Percentiles rank a stretch among this genome's conserved stretches.
Evolutionary conservation across 2,888 invertebrate genomes (phyloP).

Genomic region (Pseudoips prasinana): DNA sequence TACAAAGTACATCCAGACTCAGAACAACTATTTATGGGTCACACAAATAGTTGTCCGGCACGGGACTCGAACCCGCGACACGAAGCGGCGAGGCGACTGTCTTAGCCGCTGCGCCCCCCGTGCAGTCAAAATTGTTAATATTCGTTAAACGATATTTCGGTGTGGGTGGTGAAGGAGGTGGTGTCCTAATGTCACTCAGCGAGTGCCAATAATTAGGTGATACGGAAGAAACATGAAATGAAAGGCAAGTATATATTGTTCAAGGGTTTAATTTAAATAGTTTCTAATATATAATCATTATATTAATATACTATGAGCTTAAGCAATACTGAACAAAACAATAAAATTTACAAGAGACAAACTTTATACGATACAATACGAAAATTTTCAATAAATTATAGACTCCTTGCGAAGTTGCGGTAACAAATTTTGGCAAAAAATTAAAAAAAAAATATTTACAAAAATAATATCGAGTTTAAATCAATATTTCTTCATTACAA

Average conservation of each 20-base stretch:
- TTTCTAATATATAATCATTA: constrained; percentile 62
- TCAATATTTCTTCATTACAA: constrained; percentile 14
- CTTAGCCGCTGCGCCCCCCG: too few relatives aligned
- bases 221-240: too few relatives aligned
- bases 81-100: too few relatives aligned
- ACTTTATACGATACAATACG: constrained; percentile 49
- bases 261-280: constrained; percentile 65
- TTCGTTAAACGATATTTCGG: too few relatives aligned
- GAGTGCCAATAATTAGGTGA: too few relatives aligned
- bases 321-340: constrained; percentile 78
- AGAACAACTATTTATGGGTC: too few relatives aligned
- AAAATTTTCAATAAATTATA: constrained; percentile 49
- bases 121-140: too few relatives aligned
- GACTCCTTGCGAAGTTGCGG: constrained; percentile 37
- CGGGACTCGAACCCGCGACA: too few relatives aligned
- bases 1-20: too few relatives aligned
- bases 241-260: constrained; percentile 21
- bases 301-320: constrained; percentile 73
- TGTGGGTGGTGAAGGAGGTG: too few relatives aligned
- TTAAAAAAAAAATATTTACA: constrained; percentile 68
- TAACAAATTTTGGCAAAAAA: constrained; percentile 63
- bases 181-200: too few relatives aligned
- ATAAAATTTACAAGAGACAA: constrained; percentile 76
- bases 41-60: too few relatives aligned
- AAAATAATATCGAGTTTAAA: constrained; percentile 32